phyloP scores from a whole-genome alignment of 2,797 vertebrate genomes.

The Catharus ustulatus region DNA sequence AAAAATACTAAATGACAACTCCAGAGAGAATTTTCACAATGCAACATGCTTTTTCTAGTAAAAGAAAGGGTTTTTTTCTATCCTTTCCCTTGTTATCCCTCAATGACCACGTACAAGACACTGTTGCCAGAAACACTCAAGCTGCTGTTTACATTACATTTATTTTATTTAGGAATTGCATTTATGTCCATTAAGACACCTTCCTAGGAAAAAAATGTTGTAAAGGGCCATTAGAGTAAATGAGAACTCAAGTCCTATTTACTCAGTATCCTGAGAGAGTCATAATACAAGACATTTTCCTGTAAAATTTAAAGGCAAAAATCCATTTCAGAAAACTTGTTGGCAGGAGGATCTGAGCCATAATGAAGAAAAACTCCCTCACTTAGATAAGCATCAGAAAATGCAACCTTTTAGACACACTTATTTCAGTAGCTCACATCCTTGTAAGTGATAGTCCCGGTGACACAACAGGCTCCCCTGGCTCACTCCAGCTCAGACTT shows the following conservation, averaged over 20 bases:
- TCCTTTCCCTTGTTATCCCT: not conserved
- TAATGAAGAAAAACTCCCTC: not conserved
- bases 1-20: not conserved
- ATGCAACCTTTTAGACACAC: not conserved
- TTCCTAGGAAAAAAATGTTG: not conserved
- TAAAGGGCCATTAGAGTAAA: not conserved
- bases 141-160: not conserved
- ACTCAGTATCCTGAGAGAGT: not conserved
- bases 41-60: not conserved
- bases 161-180: not conserved
- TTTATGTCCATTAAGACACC: not conserved
- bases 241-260: not conserved
- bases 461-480: not conserved
- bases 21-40: not conserved
- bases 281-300: not conserved
- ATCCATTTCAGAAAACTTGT: not conserved
- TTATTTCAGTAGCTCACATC: not conserved
- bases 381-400: not conserved
- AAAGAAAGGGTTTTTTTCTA: not conserved
- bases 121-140: not conserved
- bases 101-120: accelerated
- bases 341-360: not conserved
- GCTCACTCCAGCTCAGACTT: not conserved
- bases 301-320: not conserved
- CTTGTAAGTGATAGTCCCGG: not conserved